Evolutionary conservation across 2,113 vertebrate genomes (phyloP), one percentile per base, ranked within the genome.

Genomic region (Strix aluco): DNA sequence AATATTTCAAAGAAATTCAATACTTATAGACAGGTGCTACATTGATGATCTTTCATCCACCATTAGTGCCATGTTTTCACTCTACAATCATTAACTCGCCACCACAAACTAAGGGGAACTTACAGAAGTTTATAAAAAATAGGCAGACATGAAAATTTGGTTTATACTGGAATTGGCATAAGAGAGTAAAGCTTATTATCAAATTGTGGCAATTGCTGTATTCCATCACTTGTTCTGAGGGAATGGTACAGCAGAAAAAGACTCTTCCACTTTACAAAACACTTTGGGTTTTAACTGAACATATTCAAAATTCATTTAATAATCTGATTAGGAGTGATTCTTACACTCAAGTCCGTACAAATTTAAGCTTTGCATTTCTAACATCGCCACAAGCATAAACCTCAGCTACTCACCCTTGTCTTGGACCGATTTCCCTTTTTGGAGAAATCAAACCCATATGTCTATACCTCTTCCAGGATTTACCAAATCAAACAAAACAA

Each of bases 1-100:
- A 91, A 85, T 95, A 94, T 91, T 91, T 94, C 85, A 88, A 97
- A 94, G 96, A 94, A 97, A 95, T 92, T 82, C 89, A 95, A 38
- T 95, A 95, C 70, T 95, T 69, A 95, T 52, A 92, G 95, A 97
- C 94, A 95, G 96, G 89, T 96, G 95, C 97, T 97, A 97, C 95
- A 92, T 92, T 91, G 92, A 96, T 94, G 91, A 88, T 91, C 92
- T 59, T 66, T 88, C 81, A 85, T 89, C 88, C 92, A 92, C 67
- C 86, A 18, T 73, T 83, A 95, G 94, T 88, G 92, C 89, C 2
- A 1, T 85, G 74, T 95, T 92, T 89, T 94, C 94, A 91, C 81
- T 97, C 94, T 70, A 97, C 74, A 94, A 42, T 79, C 88, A 58
- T 87, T 90, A 96, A 96, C 67, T 94, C 15, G 11, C 81, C 94